phyloP scores from a whole-genome alignment of 2,113 vertebrate species.

The Chaenogobius annularis region DNA sequence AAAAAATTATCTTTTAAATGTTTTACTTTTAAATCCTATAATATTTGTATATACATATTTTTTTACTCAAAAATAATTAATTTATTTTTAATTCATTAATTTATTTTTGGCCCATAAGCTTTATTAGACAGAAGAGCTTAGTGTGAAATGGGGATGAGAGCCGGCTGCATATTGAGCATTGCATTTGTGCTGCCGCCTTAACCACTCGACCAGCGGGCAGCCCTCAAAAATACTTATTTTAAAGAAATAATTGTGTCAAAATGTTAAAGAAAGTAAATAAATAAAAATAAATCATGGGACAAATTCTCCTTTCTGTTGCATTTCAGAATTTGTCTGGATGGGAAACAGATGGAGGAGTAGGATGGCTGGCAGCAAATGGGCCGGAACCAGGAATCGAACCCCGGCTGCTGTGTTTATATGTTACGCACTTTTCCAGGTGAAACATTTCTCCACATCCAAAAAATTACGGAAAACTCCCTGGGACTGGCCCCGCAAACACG shows the following conservation, averaged over 20 bases:
- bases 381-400: slow-evolving; percentile 6
- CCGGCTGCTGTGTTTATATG: background rate
- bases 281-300: background rate
- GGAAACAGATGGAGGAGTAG: slow-evolving; percentile 5
- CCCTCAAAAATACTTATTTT: background rate
- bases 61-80: too few relatives aligned
- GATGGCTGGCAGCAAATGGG: slow-evolving; percentile 8
- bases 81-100: too few relatives aligned
- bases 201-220: too few relatives aligned
- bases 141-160: too few relatives aligned
- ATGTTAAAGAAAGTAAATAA: background rate
- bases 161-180: too few relatives aligned
- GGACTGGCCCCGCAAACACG: background rate
- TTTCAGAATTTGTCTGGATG: background rate
- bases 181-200: too few relatives aligned
- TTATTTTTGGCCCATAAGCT: too few relatives aligned
- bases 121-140: too few relatives aligned
- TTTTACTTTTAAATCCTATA: too few relatives aligned
- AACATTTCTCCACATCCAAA: slow-evolving; percentile 5
- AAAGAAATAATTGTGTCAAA: background rate
- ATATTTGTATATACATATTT: too few relatives aligned
- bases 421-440: slow-evolving; percentile 8
- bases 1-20: background rate
- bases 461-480: slow-evolving; percentile 2
- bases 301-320: background rate